Evolutionary conservation across 2,888 invertebrate species (phyloP), one percentile per base, ranked within the genome.

Genomic region (Hypomecis atomaria): DNA sequence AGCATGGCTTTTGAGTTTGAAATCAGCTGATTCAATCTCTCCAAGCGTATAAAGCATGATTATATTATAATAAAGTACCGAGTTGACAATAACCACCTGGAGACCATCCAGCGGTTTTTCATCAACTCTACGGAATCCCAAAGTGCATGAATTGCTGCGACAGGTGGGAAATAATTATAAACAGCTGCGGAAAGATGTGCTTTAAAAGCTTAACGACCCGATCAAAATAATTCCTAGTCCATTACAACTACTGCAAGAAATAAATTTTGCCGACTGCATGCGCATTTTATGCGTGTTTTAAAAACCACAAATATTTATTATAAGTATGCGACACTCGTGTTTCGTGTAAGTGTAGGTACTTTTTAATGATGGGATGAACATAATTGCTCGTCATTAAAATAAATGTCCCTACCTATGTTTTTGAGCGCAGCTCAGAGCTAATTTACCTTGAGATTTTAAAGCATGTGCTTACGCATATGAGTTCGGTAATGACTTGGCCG

Each of bases 151-250:
- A 78, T 73, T 74, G 74, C 74, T 65, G 65, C 70, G 76, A 84
- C 90, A 91, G 90, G 90, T 90, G 90, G 78, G 75, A 71, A 72
- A 67, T 85, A 84, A 88, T 88, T 86, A 81, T 79, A 81, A 83
- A 79, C 89, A 89, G 87, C 84, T 90, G 89, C 83, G 71, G 76
- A 77, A 78, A 78, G 83, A 77, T 78, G 81, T 78, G 73, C 75
- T 79, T 79, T 75, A 78, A 81, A 76, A 76, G 65, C 77, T 78
- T 79, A 84, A 84, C 78, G 81, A 78, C 77, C 73, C 78, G 76
- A 79, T 78, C 72, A 79, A 82, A 84, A 80, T 78, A 50, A 79
- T 76, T 72, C 69, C 76, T 78, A 79, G 74, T 69, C 58, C 68
- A 76, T 69, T 66, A 65, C 71, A 73, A 73, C 69, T 74, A 69